Conservation (phyloP, 2,888 invertebrate genomes). For the Dermolepida albohirtum region DNA sequence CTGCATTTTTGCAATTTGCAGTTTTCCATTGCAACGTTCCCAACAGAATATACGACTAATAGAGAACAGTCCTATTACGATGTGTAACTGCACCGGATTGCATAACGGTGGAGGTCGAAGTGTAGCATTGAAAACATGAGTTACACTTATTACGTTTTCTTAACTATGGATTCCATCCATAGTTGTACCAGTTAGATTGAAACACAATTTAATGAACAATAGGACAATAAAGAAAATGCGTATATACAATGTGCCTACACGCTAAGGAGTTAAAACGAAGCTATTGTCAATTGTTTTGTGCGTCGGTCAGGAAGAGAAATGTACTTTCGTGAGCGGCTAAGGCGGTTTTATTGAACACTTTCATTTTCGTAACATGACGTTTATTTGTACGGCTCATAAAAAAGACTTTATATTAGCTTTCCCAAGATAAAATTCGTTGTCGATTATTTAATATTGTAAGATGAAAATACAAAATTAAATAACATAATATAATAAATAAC, state of each 20-base stretch:
- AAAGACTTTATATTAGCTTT: neutral
- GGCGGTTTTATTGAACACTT: slow-evolving; percentile 11
- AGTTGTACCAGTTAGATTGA: slow-evolving; percentile 21
- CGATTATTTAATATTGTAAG: too few species aligned
- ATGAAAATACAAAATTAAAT: too few species aligned
- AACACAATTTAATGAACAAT: slow-evolving; percentile 20
- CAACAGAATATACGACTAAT: slow-evolving; percentile 13
- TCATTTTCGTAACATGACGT: slow-evolving; percentile 10
- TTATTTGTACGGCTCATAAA: neutral
- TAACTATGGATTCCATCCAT: slow-evolving; percentile 11
- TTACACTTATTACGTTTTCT: slow-evolving; percentile 16
- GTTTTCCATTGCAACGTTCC: neutral
- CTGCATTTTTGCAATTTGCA: slow-evolving; percentile 1
- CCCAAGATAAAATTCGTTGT: neutral
- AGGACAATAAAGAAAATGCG: slow-evolving; percentile 24
- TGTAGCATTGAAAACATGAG: slow-evolving; percentile 26
- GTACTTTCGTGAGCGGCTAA: slow-evolving; percentile 29
- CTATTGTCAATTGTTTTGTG: slow-evolving; percentile 29
- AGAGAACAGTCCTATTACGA: slow-evolving; percentile 10
- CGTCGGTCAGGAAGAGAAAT: slow-evolving; percentile 27
- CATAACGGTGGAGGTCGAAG: slow-evolving; percentile 29
- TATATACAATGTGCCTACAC: slow-evolving; percentile 8
- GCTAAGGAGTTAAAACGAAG: slow-evolving; percentile 10
- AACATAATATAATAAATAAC: too few species aligned
- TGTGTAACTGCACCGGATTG: slow-evolving; percentile 12